A percentile compares a stretch with the other conserved stretches of the same genome.
Conservation (phyloP, 2,113 vertebrate species). For the rat (Rattus norvegicus) region DNA sequence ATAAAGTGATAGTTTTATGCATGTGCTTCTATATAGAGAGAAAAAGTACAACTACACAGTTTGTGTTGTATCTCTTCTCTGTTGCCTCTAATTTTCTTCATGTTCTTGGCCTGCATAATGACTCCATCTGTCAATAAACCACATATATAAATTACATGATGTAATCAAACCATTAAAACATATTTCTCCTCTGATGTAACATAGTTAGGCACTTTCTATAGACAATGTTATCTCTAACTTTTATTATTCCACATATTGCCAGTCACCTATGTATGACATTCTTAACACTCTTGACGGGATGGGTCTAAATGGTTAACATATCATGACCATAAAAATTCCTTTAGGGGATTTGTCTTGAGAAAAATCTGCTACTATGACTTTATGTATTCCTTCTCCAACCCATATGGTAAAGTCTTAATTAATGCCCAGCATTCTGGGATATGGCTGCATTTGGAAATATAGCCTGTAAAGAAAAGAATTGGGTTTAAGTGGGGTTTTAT, state of each 20-base stretch:
- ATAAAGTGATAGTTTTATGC: background rate
- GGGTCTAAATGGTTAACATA: background rate
- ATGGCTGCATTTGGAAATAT: background rate
- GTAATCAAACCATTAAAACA: background rate
- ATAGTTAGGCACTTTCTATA: background rate
- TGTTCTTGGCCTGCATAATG: background rate
- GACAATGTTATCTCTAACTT: background rate
- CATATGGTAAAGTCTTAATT: background rate
- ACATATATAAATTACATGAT: background rate
- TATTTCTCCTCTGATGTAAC: background rate
- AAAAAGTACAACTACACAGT: background rate
- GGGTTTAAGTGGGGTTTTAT: background rate
- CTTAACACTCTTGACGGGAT: background rate
- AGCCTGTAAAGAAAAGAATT: background rate
- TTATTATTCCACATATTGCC: background rate
- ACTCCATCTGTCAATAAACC: background rate
- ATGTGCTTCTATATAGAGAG: background rate
- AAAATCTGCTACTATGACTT: background rate
- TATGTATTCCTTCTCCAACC: background rate
- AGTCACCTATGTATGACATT: background rate
- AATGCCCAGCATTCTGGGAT: background rate
- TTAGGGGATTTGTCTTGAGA: background rate
- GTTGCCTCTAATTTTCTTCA: background rate
- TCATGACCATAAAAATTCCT: background rate
- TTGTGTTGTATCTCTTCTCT: background rate